Evolutionary conservation across 1,140 invertebrate genomes (phyloP), one percentile per base, ranked within the genome.

Genomic region (Calosoma granatense): DNA sequence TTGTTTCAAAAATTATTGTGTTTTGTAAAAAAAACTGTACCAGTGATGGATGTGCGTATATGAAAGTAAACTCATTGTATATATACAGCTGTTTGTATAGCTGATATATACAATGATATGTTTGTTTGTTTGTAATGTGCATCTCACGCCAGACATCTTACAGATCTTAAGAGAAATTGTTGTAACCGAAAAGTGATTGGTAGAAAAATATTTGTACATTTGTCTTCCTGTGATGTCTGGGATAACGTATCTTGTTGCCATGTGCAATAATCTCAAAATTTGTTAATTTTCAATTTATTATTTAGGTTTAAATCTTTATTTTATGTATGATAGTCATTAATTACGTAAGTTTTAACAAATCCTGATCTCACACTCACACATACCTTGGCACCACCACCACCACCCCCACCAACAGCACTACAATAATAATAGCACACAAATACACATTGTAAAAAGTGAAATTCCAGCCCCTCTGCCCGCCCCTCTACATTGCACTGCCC

Each of bases 151-250:
- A 14, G 22, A n/a, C 22, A 54, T 54, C 22, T 12, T 30, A 20
- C 19, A 3, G 22, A 26, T 12, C n/a, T n/a, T 26, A 6, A 26
- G 12, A 23, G 4, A 14, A 54, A 26, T 54, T 53, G 12, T 20
- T 22, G 22, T 47, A 12, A 30, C n/a, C n/a, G 41, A 9, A 17
- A 47, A 47, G 15, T 47, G 6, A 30, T 30, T 30, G 14, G 14
- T 3, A 47, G 4, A 47, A 4, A 47, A 4, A 47, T 9, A 47
- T 47, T 51, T 53, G 20, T 53, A 17, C 9, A 9, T 23, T 54
- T 54, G 53, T 54, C 53, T 54, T 54, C 53, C 53, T 17, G 22
- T 17, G 53, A 54, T 54, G 53, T 23, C 53, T 22, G 12, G 22
- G 17, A 30, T 23, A 26, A 30, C 36, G 23, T 26, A 54, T 14